These are phyloP conservation scores for Drosophila ambigua DNA, from an alignment of 1,140 invertebrate genomes.

Conservation along the genomic window DNA sequence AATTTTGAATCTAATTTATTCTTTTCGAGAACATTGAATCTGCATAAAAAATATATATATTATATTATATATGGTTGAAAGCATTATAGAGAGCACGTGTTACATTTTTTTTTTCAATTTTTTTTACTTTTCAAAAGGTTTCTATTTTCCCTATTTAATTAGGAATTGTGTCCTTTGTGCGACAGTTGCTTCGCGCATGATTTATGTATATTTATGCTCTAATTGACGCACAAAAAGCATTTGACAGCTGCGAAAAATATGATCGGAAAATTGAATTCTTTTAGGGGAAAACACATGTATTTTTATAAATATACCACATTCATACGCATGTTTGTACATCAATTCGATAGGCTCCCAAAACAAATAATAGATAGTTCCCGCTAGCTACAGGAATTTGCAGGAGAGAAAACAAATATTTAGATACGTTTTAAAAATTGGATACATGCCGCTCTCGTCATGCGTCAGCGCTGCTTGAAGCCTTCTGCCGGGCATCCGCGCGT, in stretches of 20 bases:
- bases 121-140: slow-evolving; percentile 2
- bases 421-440: too few species aligned
- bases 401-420: too few species aligned
- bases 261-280: slow-evolving; percentile 34
- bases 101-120: background rate
- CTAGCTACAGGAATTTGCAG: too few species aligned
- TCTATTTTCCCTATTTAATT: background rate
- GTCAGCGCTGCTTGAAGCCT: too few species aligned
- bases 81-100: slow-evolving; percentile 26
- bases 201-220: slow-evolving; percentile 40
- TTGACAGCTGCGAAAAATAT: slow-evolving; percentile 42
- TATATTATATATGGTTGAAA: background rate
- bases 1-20: slow-evolving; percentile 11
- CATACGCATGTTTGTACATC: slow-evolving; percentile 1
- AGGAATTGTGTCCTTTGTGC: background rate
- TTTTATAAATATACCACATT: slow-evolving; percentile 15
- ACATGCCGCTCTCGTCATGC: too few species aligned
- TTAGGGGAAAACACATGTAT: slow-evolving; percentile 35
- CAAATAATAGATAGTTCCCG: background rate
- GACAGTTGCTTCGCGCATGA: slow-evolving; percentile 1
- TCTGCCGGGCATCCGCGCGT: too few species aligned
- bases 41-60: background rate
- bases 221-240: slow-evolving; percentile 38
- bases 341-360: background rate
- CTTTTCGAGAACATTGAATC: background rate